phyloP scores from a whole-genome alignment of 2,888 invertebrate genomes.

The Leptura quadrifasciata region DNA sequence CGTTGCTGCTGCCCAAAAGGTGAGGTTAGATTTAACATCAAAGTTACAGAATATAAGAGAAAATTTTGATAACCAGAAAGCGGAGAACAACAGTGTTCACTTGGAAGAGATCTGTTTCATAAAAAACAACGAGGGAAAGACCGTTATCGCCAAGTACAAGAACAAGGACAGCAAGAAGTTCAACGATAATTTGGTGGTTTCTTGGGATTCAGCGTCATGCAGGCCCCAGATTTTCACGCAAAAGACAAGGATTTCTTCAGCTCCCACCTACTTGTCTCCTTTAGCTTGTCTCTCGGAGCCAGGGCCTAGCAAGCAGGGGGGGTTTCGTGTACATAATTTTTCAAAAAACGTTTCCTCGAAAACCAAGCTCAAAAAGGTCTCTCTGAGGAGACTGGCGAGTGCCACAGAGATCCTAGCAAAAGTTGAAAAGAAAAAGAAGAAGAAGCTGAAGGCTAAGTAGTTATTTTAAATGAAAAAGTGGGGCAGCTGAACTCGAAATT shows the following conservation, averaged over 20 bases:
- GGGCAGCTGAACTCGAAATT: constrained; percentile 6
- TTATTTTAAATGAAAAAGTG: constrained; percentile 15
- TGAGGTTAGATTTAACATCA: constrained; percentile 42
- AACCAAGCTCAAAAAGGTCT: constrained; percentile 66
- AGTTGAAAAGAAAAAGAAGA: constrained; percentile 70
- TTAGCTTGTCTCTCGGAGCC: constrained; percentile 59
- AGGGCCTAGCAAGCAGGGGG: constrained; percentile 65
- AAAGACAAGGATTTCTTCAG: constrained; percentile 53
- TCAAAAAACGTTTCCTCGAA: constrained; percentile 64
- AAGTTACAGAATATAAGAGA: constrained; percentile 41
- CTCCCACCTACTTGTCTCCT: constrained; percentile 47
- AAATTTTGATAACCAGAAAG: constrained; percentile 43
- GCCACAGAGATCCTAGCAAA: constrained; percentile 64
- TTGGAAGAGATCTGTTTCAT: constrained; percentile 70
- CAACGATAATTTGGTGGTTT: constrained; percentile 69
- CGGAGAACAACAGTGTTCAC: constrained; percentile 61
- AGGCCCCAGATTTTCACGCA: constrained; percentile 67
- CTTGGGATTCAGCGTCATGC: constrained; percentile 66
- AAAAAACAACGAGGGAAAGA: constrained; percentile 69
- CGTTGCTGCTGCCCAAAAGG: constrained; percentile 48
- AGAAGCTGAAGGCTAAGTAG: constrained; percentile 66
- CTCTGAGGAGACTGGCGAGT: constrained; percentile 66
- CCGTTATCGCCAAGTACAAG: constrained; percentile 69
- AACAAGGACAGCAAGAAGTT: constrained; percentile 58
- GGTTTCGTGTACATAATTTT: constrained; percentile 69